Conservation (phyloP, 1,140 invertebrate species). For the Drosophila pachea region DNA sequence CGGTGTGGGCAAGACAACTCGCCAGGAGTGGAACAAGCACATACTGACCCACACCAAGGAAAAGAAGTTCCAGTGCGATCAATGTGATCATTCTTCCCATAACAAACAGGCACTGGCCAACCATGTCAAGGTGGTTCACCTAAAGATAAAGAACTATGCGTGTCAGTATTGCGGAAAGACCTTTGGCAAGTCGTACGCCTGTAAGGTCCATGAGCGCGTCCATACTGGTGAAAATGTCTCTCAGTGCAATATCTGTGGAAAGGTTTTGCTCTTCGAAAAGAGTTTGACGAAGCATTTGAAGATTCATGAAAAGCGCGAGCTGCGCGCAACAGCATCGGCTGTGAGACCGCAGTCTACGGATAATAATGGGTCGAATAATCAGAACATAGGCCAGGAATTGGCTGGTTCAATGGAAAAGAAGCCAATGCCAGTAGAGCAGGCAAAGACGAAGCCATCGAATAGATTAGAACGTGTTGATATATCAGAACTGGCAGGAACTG, state of each 20-base stretch:
- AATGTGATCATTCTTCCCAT: conserved; percentile 71
- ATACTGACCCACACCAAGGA: conserved; percentile 74
- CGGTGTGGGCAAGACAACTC: conserved; percentile 72
- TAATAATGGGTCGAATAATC: neutral
- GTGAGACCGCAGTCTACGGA: conserved; percentile 33
- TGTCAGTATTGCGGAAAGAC: conserved; percentile 76
- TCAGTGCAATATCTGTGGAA: conserved; percentile 74
- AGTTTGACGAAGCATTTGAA: conserved; percentile 69
- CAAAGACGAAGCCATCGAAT: conserved; percentile 42
- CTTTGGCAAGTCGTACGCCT: conserved; percentile 71
- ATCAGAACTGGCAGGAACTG: conserved; percentile 67
- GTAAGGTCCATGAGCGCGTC: conserved; percentile 70
- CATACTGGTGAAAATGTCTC: conserved; percentile 80
- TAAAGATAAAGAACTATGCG: conserved; percentile 73
- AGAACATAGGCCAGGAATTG: conserved; percentile 9
- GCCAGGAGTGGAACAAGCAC: conserved; percentile 74
- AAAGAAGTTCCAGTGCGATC: conserved; percentile 69
- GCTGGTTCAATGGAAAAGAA: conserved; percentile 23
- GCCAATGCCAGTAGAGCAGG: neutral
- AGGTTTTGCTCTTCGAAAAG: conserved; percentile 67
- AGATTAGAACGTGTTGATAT: conserved; percentile 70
- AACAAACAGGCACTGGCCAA: conserved; percentile 70
- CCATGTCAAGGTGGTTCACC: conserved; percentile 74
- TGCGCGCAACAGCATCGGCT: conserved; percentile 44
- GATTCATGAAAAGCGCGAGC: conserved; percentile 68